Conservation (phyloP, 2,797 vertebrate species). For the Enteromius afrohamiltoni region DNA sequence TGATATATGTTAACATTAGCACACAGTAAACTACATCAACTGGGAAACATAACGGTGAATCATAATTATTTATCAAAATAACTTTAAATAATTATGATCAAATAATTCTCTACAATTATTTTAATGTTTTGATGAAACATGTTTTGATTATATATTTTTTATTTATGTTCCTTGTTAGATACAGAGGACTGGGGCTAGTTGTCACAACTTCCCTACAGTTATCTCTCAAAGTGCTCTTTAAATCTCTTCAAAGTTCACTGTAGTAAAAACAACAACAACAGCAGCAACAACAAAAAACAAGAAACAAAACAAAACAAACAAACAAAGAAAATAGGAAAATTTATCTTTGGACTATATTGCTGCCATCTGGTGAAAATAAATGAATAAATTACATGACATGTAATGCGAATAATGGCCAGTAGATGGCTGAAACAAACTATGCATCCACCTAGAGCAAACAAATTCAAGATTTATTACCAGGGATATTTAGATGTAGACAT, state of each 20-base stretch:
- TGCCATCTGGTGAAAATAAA: neutral
- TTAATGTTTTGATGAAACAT: neutral
- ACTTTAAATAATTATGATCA: neutral
- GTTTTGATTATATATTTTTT: too few species aligned
- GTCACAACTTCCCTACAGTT: too few species aligned
- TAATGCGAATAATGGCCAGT: neutral
- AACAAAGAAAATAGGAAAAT: neutral
- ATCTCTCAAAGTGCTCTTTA: neutral
- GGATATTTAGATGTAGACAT: neutral
- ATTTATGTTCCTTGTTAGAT: too few species aligned
- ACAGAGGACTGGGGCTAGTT: too few species aligned
- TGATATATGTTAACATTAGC: neutral
- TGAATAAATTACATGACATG: neutral
- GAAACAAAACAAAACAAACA: neutral
- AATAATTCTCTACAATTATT: neutral
- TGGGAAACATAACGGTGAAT: neutral
- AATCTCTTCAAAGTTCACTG: neutral
- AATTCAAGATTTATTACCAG: neutral
- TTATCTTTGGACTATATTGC: neutral
- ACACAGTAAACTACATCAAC: neutral
- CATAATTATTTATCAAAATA: neutral
- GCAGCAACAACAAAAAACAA: too few species aligned
- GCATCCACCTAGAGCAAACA: neutral
- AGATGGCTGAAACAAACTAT: neutral
- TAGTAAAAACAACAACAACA: neutral